Base-by-base conservation (phyloP, 2,888 invertebrate genomes). In the Nemapogon koenigi region DNA sequence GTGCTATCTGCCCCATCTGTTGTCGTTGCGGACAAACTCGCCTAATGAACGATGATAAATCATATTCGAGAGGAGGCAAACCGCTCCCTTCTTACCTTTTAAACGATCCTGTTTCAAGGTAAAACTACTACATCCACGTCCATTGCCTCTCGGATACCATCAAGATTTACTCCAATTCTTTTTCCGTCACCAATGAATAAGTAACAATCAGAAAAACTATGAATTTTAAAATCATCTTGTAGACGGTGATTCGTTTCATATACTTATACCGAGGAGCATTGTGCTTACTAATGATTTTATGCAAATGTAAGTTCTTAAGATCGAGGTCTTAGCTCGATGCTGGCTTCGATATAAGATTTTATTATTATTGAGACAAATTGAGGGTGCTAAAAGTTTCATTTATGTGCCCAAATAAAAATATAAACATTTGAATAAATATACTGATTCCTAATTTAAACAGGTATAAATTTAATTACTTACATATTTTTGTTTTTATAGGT, bases 221-320 rank as follows among this genome's bases (percentile, higher is more conserved):
- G 4, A 18, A 4, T 17, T 13, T 28, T 17, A 17, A 14, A 11
- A 16, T n/a, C 8, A 7, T 26, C 10, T 68, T 65, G 62, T 67
- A 64, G 66, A 67, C 66, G 68, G 72, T 66, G 64, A 60, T 60
- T 70, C 64, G 58, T 55, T 55, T 60, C 71, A 63, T 75, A 73
- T 76, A 76, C 73, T 73, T 71, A 28, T 27, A 69, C 71, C 64
- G 72, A 60, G 59, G 67, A 65, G 72, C 76, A 76, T 78, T 78
- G 78, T 78, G 78, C 75, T 76, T 75, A 72, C 78, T 78, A 76
- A 78, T 76, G 78, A 78, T 76, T 78, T 78, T 78, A 78, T 78
- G 78, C 78, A 78, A 76, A 78, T 78, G 78, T 67, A 76, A 61
- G 66, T 73, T 75, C 75, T 76, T 76, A 72, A 76, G 76, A 78